Evolutionary conservation across 2,797 vertebrate genomes (phyloP).

Genomic region (Allobates femoralis): DNA sequence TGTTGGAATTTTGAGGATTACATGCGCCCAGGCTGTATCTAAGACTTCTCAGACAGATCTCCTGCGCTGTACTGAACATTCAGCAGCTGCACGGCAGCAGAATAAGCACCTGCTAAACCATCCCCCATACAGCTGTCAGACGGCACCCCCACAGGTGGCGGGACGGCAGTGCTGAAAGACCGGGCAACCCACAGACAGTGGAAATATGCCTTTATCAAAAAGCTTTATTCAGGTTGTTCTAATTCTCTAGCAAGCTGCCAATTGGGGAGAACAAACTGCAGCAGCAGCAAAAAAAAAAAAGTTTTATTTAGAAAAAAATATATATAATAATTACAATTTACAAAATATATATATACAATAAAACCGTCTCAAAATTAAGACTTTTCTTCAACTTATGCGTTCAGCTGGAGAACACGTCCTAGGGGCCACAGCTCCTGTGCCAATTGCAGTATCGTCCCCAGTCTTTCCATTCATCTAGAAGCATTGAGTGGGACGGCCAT

Average conservation of each 20-base stretch:
- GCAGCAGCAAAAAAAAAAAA: slow-evolving; percentile 39
- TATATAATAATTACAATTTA: slow-evolving; percentile 21
- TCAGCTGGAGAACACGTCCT: not conserved
- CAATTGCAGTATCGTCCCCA: not conserved
- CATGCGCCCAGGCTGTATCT: slow-evolving; percentile 10
- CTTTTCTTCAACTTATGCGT: not conserved
- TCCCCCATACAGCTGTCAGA: slow-evolving; percentile 58
- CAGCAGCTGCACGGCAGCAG: slow-evolving; percentile 35
- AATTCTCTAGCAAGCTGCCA: no score
- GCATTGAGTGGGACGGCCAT: not conserved
- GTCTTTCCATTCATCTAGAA: not conserved
- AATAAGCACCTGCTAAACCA: slow-evolving; percentile 56
- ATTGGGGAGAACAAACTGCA: not conserved
- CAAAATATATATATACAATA: slow-evolving; percentile 40
- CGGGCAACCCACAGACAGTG: not conserved
- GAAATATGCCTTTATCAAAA: not conserved
- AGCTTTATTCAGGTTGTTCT: not conserved
- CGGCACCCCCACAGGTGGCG: slow-evolving; percentile 52
- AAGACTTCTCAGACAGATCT: slow-evolving; percentile 6
- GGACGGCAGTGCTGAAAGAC: not conserved
- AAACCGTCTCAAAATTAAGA: slow-evolving; percentile 25
- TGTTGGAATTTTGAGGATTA: slow-evolving; percentile 54
- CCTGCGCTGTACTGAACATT: not conserved
- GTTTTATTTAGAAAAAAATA: slow-evolving; percentile 50
- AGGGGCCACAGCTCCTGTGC: not conserved